Evolutionary conservation across 2,888 invertebrate genomes (phyloP), one percentile per base, ranked within the genome.

Genomic region (Gnatocerus cornutus): DNA sequence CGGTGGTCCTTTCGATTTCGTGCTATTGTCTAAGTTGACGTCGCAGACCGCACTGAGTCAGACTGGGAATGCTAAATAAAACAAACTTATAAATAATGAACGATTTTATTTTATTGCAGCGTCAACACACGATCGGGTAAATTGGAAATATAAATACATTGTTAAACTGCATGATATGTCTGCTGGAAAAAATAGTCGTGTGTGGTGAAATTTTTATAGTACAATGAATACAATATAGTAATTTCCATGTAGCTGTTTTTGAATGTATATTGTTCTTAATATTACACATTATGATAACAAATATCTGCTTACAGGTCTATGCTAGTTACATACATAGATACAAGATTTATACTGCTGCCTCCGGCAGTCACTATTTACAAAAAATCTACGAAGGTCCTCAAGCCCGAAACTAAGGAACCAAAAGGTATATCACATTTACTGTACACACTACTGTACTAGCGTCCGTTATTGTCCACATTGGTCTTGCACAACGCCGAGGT

Each of bases 71-170:
- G 30, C 46, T 61, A 71, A 75, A 74, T 71, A 69, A 77, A 77
- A 76, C 74, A 66, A 72, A 50, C 50, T 45, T 63, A 65, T 79
- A 80, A 83, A 82, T 84, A 85, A 84, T 84, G 83, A 84, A 84
- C 83, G 83, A 84, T 82, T 33, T 84, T 83, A 82, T 80, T 84
- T 85, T 85, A 85, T 85, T 85, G 85, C 84, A 84, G 82, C 81
- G 79, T 81, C 81, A 82, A 84, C 84, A 85, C 84, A 84, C 83
- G 82, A 82, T 77, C 77, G 74, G 76, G 71, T 76, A 74, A 78
- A 79, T 76, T 77, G 77, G 75, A 77, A 76, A 77, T 78, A 80
- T 77, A 77, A 77, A 75, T 73, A 75, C 74, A 76, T 67, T 72
- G 72, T 71, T 63, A 69, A 48, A 69, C 74, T 76, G 75, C 43